These are phyloP conservation scores for Sphaeramia orbicularis DNA, from an alignment of 2,797 vertebrate species.

Conservation along the genomic window DNA sequence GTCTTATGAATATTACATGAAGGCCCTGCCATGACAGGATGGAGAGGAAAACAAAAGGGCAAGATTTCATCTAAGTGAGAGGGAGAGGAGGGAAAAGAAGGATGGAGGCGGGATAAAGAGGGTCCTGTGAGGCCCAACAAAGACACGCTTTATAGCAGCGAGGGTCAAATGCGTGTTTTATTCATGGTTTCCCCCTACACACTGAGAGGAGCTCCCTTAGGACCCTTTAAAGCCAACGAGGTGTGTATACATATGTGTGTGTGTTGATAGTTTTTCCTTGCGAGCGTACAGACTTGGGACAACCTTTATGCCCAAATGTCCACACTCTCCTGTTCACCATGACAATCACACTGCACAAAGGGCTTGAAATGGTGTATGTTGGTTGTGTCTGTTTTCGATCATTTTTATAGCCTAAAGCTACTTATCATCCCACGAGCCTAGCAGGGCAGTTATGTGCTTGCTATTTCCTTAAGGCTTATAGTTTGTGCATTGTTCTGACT, in stretches of 20 bases:
- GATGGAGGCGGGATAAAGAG: slow-evolving; percentile 75
- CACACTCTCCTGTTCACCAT: slow-evolving; percentile 3
- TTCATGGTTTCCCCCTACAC: slow-evolving; percentile 73
- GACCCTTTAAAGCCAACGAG: slow-evolving; percentile 64
- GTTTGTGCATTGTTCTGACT: slow-evolving; percentile 32
- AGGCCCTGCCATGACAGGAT: slow-evolving; percentile 73
- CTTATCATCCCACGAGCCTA: slow-evolving; percentile 30
- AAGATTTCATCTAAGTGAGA: slow-evolving; percentile 74
- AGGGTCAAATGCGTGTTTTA: slow-evolving; percentile 78
- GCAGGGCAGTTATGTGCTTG: slow-evolving; percentile 2
- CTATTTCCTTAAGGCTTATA: slow-evolving; percentile 28
- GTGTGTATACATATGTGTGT: slow-evolving; percentile 47
- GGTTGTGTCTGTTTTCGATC: slow-evolving; percentile 14
- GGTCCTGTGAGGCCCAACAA: slow-evolving; percentile 80
- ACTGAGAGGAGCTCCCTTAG: slow-evolving; percentile 68
- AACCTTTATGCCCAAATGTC: slow-evolving; percentile 36
- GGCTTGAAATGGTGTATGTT: not conserved
- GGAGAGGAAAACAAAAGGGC: slow-evolving; percentile 76
- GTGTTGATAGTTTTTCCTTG: slow-evolving; percentile 24
- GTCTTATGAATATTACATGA: slow-evolving; percentile 82
- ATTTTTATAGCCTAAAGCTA: slow-evolving; percentile 33
- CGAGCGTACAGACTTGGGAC: slow-evolving; percentile 26
- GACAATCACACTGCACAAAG: slow-evolving; percentile 26
- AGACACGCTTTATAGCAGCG: slow-evolving; percentile 74
- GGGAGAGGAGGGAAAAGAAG: slow-evolving; percentile 62